Percentiles rank a stretch among this genome's conserved stretches.
phyloP scores from a whole-genome alignment of 1,140 invertebrate genomes.

The Plutomurus gul region DNA sequence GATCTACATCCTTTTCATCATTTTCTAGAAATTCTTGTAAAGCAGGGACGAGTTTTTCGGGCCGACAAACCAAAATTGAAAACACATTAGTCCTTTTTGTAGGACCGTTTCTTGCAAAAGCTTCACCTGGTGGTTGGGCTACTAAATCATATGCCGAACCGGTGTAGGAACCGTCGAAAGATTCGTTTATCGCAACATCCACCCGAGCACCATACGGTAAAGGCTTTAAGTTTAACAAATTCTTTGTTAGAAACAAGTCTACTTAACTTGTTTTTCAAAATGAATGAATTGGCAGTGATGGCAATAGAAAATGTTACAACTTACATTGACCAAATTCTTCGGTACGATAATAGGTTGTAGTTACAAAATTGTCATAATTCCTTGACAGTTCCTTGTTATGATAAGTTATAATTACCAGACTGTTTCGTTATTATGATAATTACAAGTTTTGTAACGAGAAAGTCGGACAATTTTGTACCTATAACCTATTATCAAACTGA shows the following conservation, averaged over 20 bases:
- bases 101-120: slow-evolving; percentile 77
- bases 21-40: slow-evolving; percentile 77
- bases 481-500: no score
- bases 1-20: slow-evolving; percentile 74
- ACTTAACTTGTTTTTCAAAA: neutral
- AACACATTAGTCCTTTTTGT: slow-evolving; percentile 83
- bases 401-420: no score
- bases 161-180: slow-evolving; percentile 92
- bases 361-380: no score
- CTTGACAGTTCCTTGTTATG: no score
- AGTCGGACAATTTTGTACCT: no score
- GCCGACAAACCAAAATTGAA: slow-evolving; percentile 84
- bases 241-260: neutral
- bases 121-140: slow-evolving; percentile 67
- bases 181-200: slow-evolving; percentile 92
- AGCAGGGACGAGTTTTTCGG: slow-evolving; percentile 71
- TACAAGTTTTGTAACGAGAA: no score
- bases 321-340: no score
- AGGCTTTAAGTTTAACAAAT: slow-evolving; percentile 61
- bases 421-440: no score
- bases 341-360: no score
- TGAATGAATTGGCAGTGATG: no score
- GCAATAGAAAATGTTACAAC: no score
- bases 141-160: slow-evolving; percentile 91
- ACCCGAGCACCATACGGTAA: slow-evolving; percentile 84